Percentiles rank a stretch among this genome's conserved stretches.
Conservation (phyloP, 2,888 invertebrate species). For the Palloptera scutellata region DNA sequence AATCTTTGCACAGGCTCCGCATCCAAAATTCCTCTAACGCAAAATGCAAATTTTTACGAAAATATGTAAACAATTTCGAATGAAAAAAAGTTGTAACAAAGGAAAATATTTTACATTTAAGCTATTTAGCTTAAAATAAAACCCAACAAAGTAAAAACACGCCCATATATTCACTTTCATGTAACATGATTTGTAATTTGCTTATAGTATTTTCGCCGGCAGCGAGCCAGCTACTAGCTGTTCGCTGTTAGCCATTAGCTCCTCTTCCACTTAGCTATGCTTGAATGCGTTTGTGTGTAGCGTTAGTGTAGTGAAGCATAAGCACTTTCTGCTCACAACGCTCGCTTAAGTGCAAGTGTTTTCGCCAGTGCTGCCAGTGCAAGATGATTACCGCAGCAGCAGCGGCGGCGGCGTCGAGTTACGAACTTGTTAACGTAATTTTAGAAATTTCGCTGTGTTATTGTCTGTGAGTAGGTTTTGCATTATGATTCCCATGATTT, state of each 20-base stretch:
- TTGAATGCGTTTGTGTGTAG: neutral
- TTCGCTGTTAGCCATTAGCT: neutral
- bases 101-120: neutral
- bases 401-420: too few species aligned
- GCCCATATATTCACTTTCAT: too few species aligned
- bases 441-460: neutral
- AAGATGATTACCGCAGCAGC: too few species aligned
- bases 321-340: neutral
- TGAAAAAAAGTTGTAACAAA: neutral
- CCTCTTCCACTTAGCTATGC: neutral
- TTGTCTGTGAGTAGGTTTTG: neutral
- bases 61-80: neutral
- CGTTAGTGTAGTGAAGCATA: neutral
- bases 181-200: too few species aligned
- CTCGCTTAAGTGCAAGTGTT: too few species aligned
- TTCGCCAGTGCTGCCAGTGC: neutral
- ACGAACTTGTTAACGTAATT: neutral
- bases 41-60: slow-evolving; percentile 2
- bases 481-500: neutral
- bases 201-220: too few species aligned
- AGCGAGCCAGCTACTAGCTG: too few species aligned
- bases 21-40: too few species aligned
- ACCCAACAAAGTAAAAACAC: too few species aligned
- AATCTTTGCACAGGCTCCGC: neutral
- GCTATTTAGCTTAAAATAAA: neutral